phyloP scores from a whole-genome alignment of 2,888 invertebrate genomes.

The Andrena minutula region DNA sequence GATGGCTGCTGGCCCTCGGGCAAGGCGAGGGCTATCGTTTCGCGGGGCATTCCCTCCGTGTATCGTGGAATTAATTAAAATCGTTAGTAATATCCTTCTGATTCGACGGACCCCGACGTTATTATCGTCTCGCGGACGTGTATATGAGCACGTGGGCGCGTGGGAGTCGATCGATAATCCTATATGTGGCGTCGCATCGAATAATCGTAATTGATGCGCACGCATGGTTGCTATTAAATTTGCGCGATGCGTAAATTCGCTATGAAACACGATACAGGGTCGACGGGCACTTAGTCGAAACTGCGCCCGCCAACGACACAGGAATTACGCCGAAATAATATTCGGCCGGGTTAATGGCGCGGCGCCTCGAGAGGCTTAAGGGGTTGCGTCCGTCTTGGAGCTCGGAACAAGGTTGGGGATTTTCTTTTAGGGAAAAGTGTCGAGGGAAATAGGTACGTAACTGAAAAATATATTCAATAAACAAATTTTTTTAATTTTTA shows the following conservation, averaged over 20 bases:
- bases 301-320: slow-evolving; percentile 6
- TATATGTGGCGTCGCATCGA: slow-evolving; percentile 47
- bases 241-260: slow-evolving; percentile 53
- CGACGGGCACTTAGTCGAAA: slow-evolving; percentile 43
- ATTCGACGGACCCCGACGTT: slow-evolving; percentile 54
- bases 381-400: neutral
- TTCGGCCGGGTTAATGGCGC: neutral
- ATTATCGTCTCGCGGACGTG: slow-evolving; percentile 38
- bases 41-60: slow-evolving; percentile 52
- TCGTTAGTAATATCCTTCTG: slow-evolving; percentile 64
- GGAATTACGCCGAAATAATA: slow-evolving; percentile 44
- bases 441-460: no score
- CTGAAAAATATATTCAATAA: no score
- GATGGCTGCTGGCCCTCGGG: slow-evolving; percentile 31
- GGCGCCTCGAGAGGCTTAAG: neutral
- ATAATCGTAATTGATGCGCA: slow-evolving; percentile 67
- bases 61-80: slow-evolving; percentile 72
- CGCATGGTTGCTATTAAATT: slow-evolving; percentile 57
- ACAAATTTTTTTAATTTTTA: no score
- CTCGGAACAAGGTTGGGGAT: neutral
- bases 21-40: slow-evolving; percentile 55
- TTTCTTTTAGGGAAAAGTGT: no score
- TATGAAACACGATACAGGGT: slow-evolving; percentile 47
- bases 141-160: slow-evolving; percentile 32
- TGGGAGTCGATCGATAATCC: slow-evolving; percentile 54